phyloP scores from a whole-genome alignment of 2,797 vertebrate genomes.

The Tachyglossus aculeatus region DNA sequence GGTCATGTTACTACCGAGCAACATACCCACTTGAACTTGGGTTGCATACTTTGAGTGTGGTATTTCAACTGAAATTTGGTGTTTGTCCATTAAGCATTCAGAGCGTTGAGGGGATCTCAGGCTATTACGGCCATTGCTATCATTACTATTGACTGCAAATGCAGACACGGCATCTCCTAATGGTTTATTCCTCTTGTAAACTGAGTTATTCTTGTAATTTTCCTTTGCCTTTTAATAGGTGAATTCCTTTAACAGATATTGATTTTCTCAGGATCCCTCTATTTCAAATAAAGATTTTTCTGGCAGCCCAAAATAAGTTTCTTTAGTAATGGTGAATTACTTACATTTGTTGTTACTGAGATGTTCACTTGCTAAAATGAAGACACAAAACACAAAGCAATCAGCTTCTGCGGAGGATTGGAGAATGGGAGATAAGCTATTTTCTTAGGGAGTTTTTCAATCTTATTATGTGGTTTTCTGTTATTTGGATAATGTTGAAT shows the following conservation, averaged over 20 bases:
- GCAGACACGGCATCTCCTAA: constrained; percentile 21
- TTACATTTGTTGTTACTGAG: constrained; percentile 25
- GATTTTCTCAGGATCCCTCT: constrained; percentile 57
- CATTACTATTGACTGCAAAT: constrained; percentile 50
- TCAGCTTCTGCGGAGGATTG: too few species aligned
- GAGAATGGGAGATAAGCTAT: too few species aligned
- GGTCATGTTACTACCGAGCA: too few species aligned
- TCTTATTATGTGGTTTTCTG: too few species aligned
- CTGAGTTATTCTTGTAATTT: constrained; percentile 64
- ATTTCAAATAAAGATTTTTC: constrained; percentile 71
- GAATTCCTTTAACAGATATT: constrained; percentile 53
- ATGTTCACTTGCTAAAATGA: constrained; percentile 13
- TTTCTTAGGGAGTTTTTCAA: too few species aligned
- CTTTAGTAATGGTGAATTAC: constrained; percentile 23
- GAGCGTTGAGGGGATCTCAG: constrained; percentile 22
- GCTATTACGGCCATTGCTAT: constrained; percentile 19
- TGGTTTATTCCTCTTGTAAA: constrained; percentile 51
- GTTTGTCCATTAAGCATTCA: constrained; percentile 24
- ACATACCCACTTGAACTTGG: constrained; percentile 37
- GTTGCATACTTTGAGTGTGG: constrained; percentile 30
- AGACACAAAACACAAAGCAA: too few species aligned
- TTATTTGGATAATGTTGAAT: too few species aligned
- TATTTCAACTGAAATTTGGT: constrained; percentile 21
- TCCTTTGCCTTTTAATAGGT: constrained; percentile 51
- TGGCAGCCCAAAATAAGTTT: constrained; percentile 57